These are phyloP conservation scores for Gambusia holbrooki DNA, from an alignment of 2,113 vertebrate species.

Conservation along the genomic window DNA sequence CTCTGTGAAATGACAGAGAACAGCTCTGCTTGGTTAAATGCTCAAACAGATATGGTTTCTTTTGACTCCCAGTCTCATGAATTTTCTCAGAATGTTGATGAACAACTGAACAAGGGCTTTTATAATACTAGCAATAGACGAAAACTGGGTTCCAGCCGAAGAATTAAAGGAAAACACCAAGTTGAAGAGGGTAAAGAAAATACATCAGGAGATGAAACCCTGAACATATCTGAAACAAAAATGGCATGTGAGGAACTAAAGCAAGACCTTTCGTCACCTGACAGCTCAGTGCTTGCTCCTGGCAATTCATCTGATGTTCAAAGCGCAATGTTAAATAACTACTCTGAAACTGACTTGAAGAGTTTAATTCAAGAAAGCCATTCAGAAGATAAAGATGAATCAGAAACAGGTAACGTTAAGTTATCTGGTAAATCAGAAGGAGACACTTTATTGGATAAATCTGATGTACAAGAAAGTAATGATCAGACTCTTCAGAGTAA, in stretches of 20 bases:
- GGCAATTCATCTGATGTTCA: not conserved
- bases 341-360: not conserved
- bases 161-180: slow-evolving; percentile 14
- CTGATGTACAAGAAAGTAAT: not conserved
- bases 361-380: not conserved
- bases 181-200: not conserved
- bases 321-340: not conserved
- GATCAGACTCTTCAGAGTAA: not conserved
- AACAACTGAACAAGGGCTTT: rapidly evolving
- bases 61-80: slow-evolving; percentile 4
- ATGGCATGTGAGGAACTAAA: not conserved
- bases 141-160: slow-evolving; percentile 45
- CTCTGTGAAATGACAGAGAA: not conserved
- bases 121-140: slow-evolving; percentile 7
- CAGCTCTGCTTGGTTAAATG: too few species aligned
- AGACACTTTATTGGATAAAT: not conserved
- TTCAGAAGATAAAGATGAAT: not conserved
- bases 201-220: not conserved
- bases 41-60: not conserved
- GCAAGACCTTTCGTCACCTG: not conserved
- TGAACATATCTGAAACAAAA: not conserved
- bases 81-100: not conserved
- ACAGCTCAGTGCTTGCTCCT: not conserved
- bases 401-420: not conserved
- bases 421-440: not conserved